A percentile compares a stretch with the other conserved stretches of the same genome.
phyloP scores from a whole-genome alignment of 2,797 vertebrate species.

The Megaceryle alcyon region DNA sequence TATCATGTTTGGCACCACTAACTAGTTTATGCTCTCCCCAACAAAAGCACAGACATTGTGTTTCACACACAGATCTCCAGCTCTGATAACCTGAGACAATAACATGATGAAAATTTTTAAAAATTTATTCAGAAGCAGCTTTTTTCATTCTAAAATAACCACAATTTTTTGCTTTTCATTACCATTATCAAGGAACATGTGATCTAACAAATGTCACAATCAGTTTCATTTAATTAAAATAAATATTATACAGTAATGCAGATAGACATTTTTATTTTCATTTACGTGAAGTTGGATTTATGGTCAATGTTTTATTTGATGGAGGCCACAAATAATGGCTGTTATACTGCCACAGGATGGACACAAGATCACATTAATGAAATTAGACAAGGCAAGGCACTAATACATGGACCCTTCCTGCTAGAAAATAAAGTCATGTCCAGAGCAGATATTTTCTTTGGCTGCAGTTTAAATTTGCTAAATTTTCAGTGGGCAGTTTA shows the following conservation, averaged over 20 bases:
- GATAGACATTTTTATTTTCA: slow-evolving; percentile 89
- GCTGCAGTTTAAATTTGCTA: neutral
- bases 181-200: slow-evolving; percentile 88
- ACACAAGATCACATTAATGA: slow-evolving; percentile 90
- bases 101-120: slow-evolving; percentile 76
- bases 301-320: slow-evolving; percentile 86
- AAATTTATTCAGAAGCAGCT: slow-evolving; percentile 79
- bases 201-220: slow-evolving; percentile 92
- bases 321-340: slow-evolving; percentile 91
- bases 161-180: slow-evolving; percentile 78
- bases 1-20: neutral
- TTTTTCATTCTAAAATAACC: slow-evolving; percentile 83
- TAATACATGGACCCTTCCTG: slow-evolving; percentile 82
- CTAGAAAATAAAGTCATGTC: slow-evolving; percentile 63
- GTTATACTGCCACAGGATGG: slow-evolving; percentile 91
- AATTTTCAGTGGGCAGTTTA: slow-evolving; percentile 43
- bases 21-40: neutral
- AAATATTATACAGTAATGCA: slow-evolving; percentile 90
- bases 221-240: slow-evolving; percentile 97
- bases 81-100: slow-evolving; percentile 68
- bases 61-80: slow-evolving; percentile 43
- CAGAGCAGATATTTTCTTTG: slow-evolving; percentile 69
- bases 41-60: neutral
- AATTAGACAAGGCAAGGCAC: slow-evolving; percentile 85
- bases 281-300: slow-evolving; percentile 88